Base-by-base conservation (phyloP, 2,113 vertebrate species). In the Nettapus auritus region DNA sequence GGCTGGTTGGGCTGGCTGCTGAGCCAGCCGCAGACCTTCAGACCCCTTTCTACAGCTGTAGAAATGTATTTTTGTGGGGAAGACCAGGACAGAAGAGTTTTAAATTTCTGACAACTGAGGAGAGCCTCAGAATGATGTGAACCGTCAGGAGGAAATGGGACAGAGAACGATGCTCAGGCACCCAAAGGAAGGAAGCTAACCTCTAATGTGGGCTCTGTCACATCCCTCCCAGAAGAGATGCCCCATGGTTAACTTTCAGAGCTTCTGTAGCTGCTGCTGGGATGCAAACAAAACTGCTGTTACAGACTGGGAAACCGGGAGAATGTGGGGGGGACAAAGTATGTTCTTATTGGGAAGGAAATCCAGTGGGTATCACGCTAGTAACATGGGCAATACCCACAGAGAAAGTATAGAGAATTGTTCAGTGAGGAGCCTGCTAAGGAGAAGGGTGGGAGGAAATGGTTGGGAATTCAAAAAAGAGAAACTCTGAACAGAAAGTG, bases 21-120 rank as follows among this genome's bases (percentile, higher is more conserved):
- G 10, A 85, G 18, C 7, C 44, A 79, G 42, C 22, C 40, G 53
- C 14, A n/a, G 57, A 53, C 44, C 33, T 57, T 48, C 80, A 50
- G 42, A 48, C 8, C 13, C 29, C n/a, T 22, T 9, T 29, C 12
- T 25, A 38, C 38, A 84, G 56, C 19, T 4, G 1, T 20, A 57
- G 89, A 82, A 87, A 2, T 11, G 18, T 19, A 11, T 64, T 74
- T 87, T 75, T 3, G 4, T 8, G 11, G 12, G 19, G 25, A 48
- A 71, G 18, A 68, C 52, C 7, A 21, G 17, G 22, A 63, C 31
- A 13, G 52, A 57, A 9, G 7, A 0, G 0, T 21, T 82, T 68
- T 20, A 62, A 31, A 66, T 22, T 76, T 66, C 50, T 88, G 70
- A 31, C 19, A 76, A 25, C 16, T 68, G n/a, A 42, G 48, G 33